Conservation (phyloP, 2,113 vertebrate species). For the Prionailurus bengalensis region DNA sequence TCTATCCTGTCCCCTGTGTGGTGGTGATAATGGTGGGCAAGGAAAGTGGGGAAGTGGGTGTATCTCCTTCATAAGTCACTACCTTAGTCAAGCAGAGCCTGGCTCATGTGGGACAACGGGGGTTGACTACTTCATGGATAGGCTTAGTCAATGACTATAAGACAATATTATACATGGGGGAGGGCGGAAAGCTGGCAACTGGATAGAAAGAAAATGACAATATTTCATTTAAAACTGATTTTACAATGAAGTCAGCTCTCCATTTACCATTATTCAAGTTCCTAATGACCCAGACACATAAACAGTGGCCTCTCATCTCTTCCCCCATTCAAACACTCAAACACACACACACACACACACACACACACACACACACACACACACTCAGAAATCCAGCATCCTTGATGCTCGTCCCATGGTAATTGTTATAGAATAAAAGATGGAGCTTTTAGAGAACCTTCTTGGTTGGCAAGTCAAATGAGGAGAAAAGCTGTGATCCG, state of each 20-base stretch:
- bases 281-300: background rate
- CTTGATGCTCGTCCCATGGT: background rate
- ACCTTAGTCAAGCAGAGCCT: background rate
- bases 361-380: background rate
- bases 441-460: background rate
- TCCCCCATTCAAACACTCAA: background rate
- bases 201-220: background rate
- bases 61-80: background rate
- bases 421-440: background rate
- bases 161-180: background rate
- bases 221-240: background rate
- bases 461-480: background rate
- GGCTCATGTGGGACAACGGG: background rate
- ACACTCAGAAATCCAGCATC: background rate
- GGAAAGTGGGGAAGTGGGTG: rapidly evolving
- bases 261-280: background rate
- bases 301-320: background rate
- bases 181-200: background rate
- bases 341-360: background rate
- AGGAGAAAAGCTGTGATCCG: background rate
- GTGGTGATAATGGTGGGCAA: background rate
- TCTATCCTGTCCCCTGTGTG: background rate
- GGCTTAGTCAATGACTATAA: background rate
- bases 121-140: background rate
- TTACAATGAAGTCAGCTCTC: background rate